phyloP scores from a whole-genome alignment of 2,113 vertebrate genomes.

The Hippocampus abdominalis region DNA sequence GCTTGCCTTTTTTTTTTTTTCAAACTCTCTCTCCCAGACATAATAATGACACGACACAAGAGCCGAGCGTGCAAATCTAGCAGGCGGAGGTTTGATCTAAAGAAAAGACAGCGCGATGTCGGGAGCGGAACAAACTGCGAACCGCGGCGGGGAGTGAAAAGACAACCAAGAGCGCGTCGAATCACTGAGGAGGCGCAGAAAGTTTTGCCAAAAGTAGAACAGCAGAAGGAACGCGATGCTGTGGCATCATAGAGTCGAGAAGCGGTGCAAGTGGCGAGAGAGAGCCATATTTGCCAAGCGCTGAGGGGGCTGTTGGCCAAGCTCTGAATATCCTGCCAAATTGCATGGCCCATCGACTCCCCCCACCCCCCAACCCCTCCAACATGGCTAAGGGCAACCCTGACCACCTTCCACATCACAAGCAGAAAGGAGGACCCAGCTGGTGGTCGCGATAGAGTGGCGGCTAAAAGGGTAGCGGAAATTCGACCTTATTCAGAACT shows the following conservation, averaged over 20 bases:
- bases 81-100: slow-evolving; percentile 31
- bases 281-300: background rate
- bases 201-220: slow-evolving; percentile 7
- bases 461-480: background rate
- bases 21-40: slow-evolving; percentile 16
- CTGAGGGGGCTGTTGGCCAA: slow-evolving; percentile 9
- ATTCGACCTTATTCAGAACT: background rate
- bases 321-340: slow-evolving; percentile 20
- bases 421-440: slow-evolving; percentile 34
- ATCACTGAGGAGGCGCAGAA: slow-evolving; percentile 10
- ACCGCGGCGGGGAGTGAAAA: slow-evolving; percentile 3
- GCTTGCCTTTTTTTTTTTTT: slow-evolving; percentile 7
- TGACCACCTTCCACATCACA: slow-evolving; percentile 24
- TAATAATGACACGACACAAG: slow-evolving; percentile 52
- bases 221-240: too few relatives aligned
- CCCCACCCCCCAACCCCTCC: background rate
- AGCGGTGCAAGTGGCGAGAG: slow-evolving; percentile 4
- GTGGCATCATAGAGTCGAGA: slow-evolving; percentile 3
- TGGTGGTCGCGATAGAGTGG: slow-evolving; percentile 12
- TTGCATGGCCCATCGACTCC: background rate
- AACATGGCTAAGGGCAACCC: slow-evolving; percentile 12
- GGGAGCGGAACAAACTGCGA: slow-evolving; percentile 13
- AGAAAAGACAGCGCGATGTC: slow-evolving; percentile 22
- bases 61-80: slow-evolving; percentile 28
- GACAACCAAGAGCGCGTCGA: background rate